Conservation (phyloP, 2,888 invertebrate species). For the Muscina levida region DNA sequence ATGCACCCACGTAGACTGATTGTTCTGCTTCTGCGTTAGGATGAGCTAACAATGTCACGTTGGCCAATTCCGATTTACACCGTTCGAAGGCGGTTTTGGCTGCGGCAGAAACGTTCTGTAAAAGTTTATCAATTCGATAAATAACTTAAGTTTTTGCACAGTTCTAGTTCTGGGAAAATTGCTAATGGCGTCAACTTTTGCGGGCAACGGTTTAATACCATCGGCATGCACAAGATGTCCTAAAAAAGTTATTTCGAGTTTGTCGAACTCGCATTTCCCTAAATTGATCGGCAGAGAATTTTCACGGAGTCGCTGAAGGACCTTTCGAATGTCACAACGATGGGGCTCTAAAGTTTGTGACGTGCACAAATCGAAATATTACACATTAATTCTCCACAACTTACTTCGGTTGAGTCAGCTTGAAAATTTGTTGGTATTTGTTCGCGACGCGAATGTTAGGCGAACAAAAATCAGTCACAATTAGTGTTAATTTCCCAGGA, state of each 20-base stretch:
- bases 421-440: too few species aligned
- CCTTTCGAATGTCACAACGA: background rate
- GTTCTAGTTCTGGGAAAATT: background rate
- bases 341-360: background rate
- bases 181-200: background rate
- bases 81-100: background rate
- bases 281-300: constrained; percentile 1
- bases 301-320: constrained; percentile 15
- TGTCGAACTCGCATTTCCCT: constrained; percentile 9
- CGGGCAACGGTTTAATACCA: background rate
- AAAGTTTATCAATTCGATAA: background rate
- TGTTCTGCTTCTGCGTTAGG: constrained; percentile 33
- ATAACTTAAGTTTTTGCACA: background rate
- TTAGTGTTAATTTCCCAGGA: too few species aligned
- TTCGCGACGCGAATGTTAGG: too few species aligned
- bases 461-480: too few species aligned
- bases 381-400: too few species aligned
- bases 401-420: too few species aligned
- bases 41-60: constrained; percentile 35
- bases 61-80: constrained; percentile 38
- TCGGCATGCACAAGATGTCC: constrained; percentile 1
- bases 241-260: constrained; percentile 2
- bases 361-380: too few species aligned
- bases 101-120: background rate
- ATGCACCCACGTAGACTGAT: constrained; percentile 70